Evolutionary conservation across 2,888 invertebrate genomes (phyloP), one percentile per base, ranked within the genome.

Genomic region (Notocelia uddmanniana): DNA sequence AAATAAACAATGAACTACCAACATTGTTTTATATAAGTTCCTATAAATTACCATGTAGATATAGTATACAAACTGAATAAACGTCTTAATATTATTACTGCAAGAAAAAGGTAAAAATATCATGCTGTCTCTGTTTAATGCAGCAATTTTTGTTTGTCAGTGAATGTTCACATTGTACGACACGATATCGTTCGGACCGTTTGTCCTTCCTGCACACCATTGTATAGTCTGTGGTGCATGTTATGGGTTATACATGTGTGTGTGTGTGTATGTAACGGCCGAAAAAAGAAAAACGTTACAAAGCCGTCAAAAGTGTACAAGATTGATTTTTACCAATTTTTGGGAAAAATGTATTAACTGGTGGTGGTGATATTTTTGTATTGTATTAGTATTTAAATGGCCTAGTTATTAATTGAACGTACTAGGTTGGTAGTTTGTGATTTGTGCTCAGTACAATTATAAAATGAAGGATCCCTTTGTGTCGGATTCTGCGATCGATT

Each of bases 381-480:
- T n/a, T 66, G 68, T 73, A 74, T 68, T 72, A 74, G 45, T 54
- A 74, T 78, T 60, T 68, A 73, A 73, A 34, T 54, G 31, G 72
- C 74, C 58, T 73, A 63, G 23, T 11, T 66, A 74, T 59, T 23
- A 54, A 63, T 37, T 54, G 74, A 13, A 50, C 57, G 62, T 74
- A 11, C 48, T 70, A 62, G 70, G 57, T 68, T 69, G 68, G 48
- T 70, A 62, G 70, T 59, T 68, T 69, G 68, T 59, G 52, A 72
- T 68, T 69, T 74, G 69, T 70, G 73, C 73, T 70, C 54, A 66
- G 73, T 34, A 68, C 74, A 76, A 77, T 59, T 48, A 48, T 41
- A 88, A 83, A 85, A 93, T 92, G 92, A 93, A 89, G 81, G 93
- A 93, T 84, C 89, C 92, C 75, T 92, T 93, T 82, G 88, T 86